Evolutionary conservation across 2,797 vertebrate genomes (phyloP), one percentile per base, ranked within the genome.

Genomic region (Sternotherus odoratus): DNA sequence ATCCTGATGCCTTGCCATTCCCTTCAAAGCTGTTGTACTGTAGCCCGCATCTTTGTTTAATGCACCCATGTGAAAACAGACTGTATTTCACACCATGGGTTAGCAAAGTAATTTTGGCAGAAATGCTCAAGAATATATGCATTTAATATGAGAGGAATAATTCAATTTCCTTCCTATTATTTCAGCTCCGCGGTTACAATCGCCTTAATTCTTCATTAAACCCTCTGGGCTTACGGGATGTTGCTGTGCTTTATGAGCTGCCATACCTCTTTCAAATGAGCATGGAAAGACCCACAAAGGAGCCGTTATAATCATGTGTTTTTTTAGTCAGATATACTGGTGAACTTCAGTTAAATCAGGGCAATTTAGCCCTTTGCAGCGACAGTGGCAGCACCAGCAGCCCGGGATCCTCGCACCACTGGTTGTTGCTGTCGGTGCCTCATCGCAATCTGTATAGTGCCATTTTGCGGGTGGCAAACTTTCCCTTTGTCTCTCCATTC

Each of bases 121-220:
- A 96, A 97, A 94, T 48, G 53, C 90, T 92, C 89, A 93, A 89
- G 90, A 97, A 98, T 97, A 95, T 95, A 91, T 97, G 96, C 94
- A 93, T 96, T 98, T 97, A 96, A 97, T 97, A 97, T n/a, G 95
- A 94, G 88, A 94, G 97, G 95, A 97, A 97, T 97, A 96, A 98
- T 97, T 98, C 96, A 94, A 97, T 98, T 97, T 97, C 97, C 90
- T 93, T 94, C 85, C 96, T 96, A 94, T 98, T 97, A 97, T 97
- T 98, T 97, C 94, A 97, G 95, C 91, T 49, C 53, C 46, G 94
- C 95, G 23, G 24, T 96, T 95, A 92, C 97, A 94, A 91, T 91
- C 85, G 91, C 90, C 95, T 98, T 97, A 97, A 97, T 97, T 98
- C 97, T 98, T 97, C 96, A 93, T 97, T 96, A 97, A 98, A 95